Evolutionary conservation across 2,888 invertebrate species (phyloP).

Genomic region (Corbicula japonica): DNA sequence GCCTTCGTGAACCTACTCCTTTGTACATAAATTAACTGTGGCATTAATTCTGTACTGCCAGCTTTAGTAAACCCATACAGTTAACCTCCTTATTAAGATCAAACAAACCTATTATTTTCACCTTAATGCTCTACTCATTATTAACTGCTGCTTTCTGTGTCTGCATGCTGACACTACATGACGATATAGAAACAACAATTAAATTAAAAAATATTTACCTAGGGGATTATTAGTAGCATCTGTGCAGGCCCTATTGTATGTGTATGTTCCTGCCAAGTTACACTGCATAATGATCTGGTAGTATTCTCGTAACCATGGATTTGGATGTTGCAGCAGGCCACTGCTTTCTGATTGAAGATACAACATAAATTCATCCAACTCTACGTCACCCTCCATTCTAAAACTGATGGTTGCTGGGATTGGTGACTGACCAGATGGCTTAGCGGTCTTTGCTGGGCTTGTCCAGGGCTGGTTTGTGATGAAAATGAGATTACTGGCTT

Average conservation of each 20-base stretch:
- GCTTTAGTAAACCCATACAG: too few relatives aligned
- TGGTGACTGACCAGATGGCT: neutral
- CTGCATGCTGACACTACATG: too few relatives aligned
- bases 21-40: too few relatives aligned
- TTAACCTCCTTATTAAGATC: too few relatives aligned
- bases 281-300: constrained; percentile 75
- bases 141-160: too few relatives aligned
- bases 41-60: too few relatives aligned
- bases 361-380: constrained; percentile 33
- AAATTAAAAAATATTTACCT: constrained; percentile 42
- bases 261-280: constrained; percentile 69
- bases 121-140: too few relatives aligned
- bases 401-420: constrained; percentile 50
- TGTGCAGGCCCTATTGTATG: constrained; percentile 51
- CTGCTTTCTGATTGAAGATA: constrained; percentile 46
- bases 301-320: constrained; percentile 82
- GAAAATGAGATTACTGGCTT: constrained; percentile 66
- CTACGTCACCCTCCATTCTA: constrained; percentile 26
- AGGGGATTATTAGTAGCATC: constrained; percentile 35
- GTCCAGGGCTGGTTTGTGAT: constrained; percentile 78
- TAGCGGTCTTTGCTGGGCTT: constrained; percentile 31
- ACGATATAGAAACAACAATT: too few relatives aligned
- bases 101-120: too few relatives aligned
- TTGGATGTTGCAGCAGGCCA: constrained; percentile 41
- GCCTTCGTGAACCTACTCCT: too few relatives aligned